Evolutionary conservation across 2,113 vertebrate species (phyloP).

Genomic region (Pseudolaguvia tuberculata): DNA sequence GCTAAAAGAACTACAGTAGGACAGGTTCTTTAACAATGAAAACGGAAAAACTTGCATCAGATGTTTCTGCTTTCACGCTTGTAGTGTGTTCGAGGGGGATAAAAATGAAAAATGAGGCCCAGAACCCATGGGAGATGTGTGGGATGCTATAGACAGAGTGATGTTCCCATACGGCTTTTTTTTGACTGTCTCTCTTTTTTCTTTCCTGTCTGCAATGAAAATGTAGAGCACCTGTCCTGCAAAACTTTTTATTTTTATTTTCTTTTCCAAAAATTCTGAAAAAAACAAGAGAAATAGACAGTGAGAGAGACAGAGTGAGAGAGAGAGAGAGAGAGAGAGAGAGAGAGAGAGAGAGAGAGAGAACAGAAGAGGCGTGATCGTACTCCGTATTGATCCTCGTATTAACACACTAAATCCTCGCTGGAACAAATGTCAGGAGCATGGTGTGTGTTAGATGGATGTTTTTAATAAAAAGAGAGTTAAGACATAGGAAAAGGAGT

Average conservation of each 20-base stretch:
- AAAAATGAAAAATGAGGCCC: not conserved
- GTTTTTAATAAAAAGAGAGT: constrained; percentile 61
- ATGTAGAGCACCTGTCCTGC: constrained; percentile 18
- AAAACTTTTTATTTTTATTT: constrained; percentile 11
- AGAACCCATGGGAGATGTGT: not conserved
- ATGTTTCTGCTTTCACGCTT: constrained; percentile 14
- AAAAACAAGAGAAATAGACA: no score
- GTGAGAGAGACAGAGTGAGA: no score
- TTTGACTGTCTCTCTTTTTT: not conserved
- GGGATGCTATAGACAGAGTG: constrained; percentile 9
- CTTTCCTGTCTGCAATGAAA: constrained; percentile 20
- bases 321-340: no score
- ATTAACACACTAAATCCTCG: constrained; percentile 51
- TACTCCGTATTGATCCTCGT: constrained; percentile 53
- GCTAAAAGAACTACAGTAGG: not conserved
- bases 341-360: not conserved
- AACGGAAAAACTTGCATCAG: not conserved
- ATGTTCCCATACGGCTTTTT: constrained; percentile 10
- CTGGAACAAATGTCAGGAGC: constrained; percentile 56
- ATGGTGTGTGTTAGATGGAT: constrained; percentile 55
- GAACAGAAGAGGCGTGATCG: not conserved
- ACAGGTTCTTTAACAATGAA: not conserved
- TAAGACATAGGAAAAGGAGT: constrained; percentile 29
- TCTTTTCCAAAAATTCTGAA: not conserved
- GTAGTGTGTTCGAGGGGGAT: not conserved